Evolutionary conservation across 2,888 invertebrate genomes (phyloP).

Genomic region (Byasa hedistus): DNA sequence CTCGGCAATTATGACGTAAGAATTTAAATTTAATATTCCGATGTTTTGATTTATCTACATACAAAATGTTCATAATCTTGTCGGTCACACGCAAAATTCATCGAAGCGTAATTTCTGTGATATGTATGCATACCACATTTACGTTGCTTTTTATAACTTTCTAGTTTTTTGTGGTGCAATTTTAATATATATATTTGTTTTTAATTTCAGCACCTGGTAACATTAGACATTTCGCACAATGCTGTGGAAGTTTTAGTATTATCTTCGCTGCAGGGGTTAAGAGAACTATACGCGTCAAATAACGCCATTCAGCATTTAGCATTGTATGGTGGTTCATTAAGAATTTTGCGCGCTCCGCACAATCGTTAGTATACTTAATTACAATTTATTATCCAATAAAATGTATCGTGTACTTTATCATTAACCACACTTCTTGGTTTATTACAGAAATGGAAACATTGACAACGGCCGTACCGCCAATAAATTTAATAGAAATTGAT

Average conservation of each 20-base stretch:
- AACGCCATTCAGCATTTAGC: slow-evolving; percentile 88
- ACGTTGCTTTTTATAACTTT: too few relatives aligned
- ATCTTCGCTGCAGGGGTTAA: slow-evolving; percentile 87
- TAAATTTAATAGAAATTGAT: slow-evolving; percentile 86
- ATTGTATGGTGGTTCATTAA: slow-evolving; percentile 87
- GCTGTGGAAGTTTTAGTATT: slow-evolving; percentile 90
- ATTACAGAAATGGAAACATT: slow-evolving; percentile 85
- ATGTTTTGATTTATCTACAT: not conserved
- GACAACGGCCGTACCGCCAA: slow-evolving; percentile 84
- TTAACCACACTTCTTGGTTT: not conserved
- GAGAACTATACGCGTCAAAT: slow-evolving; percentile 87
- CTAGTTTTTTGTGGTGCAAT: too few relatives aligned
- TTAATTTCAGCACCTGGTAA: slow-evolving; percentile 84
- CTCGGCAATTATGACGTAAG: slow-evolving; percentile 91
- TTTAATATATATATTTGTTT: too few relatives aligned
- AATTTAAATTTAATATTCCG: slow-evolving; percentile 31
- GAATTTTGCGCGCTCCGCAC: slow-evolving; percentile 88
- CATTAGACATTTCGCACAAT: slow-evolving; percentile 91
- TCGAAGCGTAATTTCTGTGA: too few relatives aligned
- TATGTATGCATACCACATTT: too few relatives aligned
- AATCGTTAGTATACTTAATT: slow-evolving; percentile 81
- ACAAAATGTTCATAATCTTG: not conserved
- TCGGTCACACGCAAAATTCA: too few relatives aligned
- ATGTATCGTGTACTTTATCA: not conserved
- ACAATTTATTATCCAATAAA: not conserved